Evolutionary conservation across 2,888 invertebrate species (phyloP), one percentile per base, ranked within the genome.

Genomic region (Dryadula phaetusa): DNA sequence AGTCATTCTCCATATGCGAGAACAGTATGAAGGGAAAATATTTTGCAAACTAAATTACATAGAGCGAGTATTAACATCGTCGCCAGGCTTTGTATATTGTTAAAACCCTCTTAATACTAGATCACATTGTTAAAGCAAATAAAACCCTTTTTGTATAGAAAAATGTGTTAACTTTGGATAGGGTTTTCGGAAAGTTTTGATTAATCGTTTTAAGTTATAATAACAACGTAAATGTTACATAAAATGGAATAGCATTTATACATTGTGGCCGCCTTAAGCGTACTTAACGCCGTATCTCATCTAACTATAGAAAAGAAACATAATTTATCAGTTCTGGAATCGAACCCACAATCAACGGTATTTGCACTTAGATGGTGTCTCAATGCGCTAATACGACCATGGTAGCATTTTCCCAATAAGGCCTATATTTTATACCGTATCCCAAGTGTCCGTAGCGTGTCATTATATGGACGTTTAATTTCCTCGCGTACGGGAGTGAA

Each of bases 401-500:
- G n/a, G n/a, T n/a, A n/a, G n/a, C 6, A 22, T 22, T 47, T 49
- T 60, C 14, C 1, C 10, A 42, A 58, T 58, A 16, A 58, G 44
- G 25, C 8, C n/a, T 25, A 22, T 16, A 44, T 28, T 28, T 63
- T 56, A 16, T 28, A 42, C 46, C 69, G 54, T 66, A 52, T 40
- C 58, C 25, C 61, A 53, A 40, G 58, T 49, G 28, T 66, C 54
- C 66, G 64, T 72, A 72, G 70, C 66, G 66, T 75, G 74, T 76
- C 75, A 73, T 70, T 72, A 78, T 72, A 77, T 77, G 76, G 77
- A 76, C 78, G 75, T 78, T 78, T 78, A 78, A 79, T 79, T 77
- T 79, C 79, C 79, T 72, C 63, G 62, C 56, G 70, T 60, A 61
- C 54, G 40, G 20, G 37, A 54, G 61, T n/a, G 14, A 54, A 49